phyloP scores from a whole-genome alignment of 2,113 vertebrate genomes.

The Taurulus bubalis region DNA sequence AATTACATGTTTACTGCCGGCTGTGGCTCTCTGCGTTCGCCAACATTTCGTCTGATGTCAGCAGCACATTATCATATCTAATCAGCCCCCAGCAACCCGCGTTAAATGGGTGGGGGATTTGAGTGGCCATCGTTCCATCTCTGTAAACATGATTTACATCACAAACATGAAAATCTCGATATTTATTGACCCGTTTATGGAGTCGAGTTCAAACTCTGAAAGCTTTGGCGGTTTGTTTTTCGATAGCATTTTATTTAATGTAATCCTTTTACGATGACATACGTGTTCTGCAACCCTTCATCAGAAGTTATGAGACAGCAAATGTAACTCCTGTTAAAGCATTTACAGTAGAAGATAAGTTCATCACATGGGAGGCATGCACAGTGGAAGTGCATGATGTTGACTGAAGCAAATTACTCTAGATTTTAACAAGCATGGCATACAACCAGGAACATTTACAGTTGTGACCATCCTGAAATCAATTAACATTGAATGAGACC shows the following conservation, averaged over 20 bases:
- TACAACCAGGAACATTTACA: constrained; percentile 65
- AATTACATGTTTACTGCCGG: constrained; percentile 75
- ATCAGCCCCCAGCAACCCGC: constrained; percentile 79
- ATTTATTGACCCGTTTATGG: constrained; percentile 79
- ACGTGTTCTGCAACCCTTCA: constrained; percentile 70
- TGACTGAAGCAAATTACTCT: constrained; percentile 52
- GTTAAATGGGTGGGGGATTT: constrained; percentile 67
- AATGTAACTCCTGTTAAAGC: constrained; percentile 67
- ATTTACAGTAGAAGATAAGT: constrained; percentile 69
- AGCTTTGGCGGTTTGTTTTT: constrained; percentile 68
- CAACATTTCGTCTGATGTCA: constrained; percentile 62
- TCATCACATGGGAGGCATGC: constrained; percentile 67
- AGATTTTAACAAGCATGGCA: constrained; percentile 39
- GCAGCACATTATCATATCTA: constrained; percentile 84
- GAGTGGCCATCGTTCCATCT: constrained; percentile 57
- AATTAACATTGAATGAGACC: constrained; percentile 32
- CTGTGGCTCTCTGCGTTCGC: constrained; percentile 38
- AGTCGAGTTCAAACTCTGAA: constrained; percentile 69
- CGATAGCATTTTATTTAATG: constrained; percentile 85
- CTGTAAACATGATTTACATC: constrained; percentile 75
- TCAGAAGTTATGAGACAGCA: constrained; percentile 67
- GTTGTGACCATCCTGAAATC: constrained; percentile 43
- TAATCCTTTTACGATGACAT: constrained; percentile 81
- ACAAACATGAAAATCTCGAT: constrained; percentile 53
- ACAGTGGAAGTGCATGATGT: constrained; percentile 63